Conservation (phyloP, 2,888 invertebrate species). For the Lepidocyrtinus sp. region DNA sequence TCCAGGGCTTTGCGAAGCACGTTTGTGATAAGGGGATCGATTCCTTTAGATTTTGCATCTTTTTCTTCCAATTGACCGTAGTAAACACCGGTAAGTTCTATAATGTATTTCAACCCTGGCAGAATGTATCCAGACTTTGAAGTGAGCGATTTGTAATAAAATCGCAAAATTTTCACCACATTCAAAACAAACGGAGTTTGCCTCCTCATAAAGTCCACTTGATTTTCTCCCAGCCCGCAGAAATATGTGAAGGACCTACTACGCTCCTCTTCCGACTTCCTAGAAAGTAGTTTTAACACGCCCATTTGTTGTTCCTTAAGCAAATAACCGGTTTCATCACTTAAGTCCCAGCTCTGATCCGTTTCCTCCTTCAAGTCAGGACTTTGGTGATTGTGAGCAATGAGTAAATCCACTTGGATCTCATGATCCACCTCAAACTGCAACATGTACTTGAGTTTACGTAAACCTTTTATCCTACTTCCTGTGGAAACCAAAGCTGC, state of each 20-base stretch:
- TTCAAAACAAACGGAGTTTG: background rate
- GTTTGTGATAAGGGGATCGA: background rate
- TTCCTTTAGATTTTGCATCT: background rate
- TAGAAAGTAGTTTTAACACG: background rate
- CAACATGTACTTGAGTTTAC: background rate
- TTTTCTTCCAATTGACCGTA: slow-evolving; percentile 2
- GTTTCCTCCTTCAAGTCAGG: background rate
- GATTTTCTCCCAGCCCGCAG: background rate
- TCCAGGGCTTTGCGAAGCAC: background rate
- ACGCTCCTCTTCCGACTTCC: background rate
- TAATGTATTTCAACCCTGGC: slow-evolving; percentile 5
- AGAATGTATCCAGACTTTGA: background rate
- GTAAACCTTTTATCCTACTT: background rate
- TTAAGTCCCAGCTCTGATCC: too few species aligned
- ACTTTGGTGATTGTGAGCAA: background rate
- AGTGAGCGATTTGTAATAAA: background rate
- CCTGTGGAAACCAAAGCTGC: background rate
- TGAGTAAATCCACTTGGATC: background rate
- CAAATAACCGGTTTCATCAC: background rate
- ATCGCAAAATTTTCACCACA: background rate
- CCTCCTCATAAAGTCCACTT: background rate
- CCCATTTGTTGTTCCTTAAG: background rate
- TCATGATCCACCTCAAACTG: background rate
- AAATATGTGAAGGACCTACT: background rate
- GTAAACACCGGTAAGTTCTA: slow-evolving; percentile 1